phyloP scores from a whole-genome alignment of 2,113 vertebrate species.

The Cairina moschata region DNA sequence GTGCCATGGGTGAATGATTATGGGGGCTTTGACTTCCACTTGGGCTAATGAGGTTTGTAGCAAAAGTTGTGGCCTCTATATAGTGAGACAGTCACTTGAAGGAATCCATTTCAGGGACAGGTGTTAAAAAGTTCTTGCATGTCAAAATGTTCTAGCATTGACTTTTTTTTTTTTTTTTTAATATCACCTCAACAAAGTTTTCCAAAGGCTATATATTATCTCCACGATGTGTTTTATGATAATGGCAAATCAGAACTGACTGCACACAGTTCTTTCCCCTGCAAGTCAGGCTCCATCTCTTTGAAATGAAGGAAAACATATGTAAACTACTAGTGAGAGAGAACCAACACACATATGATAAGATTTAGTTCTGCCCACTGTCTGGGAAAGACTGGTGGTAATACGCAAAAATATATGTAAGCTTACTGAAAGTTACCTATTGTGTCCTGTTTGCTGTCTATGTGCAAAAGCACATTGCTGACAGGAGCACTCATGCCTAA shows the following conservation, averaged over 20 bases:
- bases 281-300: neutral
- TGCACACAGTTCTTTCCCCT: neutral
- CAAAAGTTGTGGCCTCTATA: neutral
- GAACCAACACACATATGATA: neutral
- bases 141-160: neutral
- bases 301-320: neutral
- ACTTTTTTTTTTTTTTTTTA: neutral
- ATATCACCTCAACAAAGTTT: neutral
- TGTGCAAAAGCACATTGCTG: neutral
- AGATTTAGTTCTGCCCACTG: neutral
- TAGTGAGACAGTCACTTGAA: neutral
- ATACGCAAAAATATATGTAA: neutral
- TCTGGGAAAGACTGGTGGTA: neutral
- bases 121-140: neutral
- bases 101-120: neutral
- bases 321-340: neutral
- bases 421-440: fast-evolving
- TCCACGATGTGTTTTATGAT: neutral
- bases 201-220: neutral
- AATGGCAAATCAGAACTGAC: neutral
- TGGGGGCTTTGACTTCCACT: neutral
- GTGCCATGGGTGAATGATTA: fast-evolving
- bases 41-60: neutral
- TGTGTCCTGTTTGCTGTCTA: neutral
- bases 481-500: neutral